Percentiles rank a stretch among this genome's conserved stretches.
Evolutionary conservation across 2,888 invertebrate species (phyloP).

Genomic region (Notocelia uddmanniana): DNA sequence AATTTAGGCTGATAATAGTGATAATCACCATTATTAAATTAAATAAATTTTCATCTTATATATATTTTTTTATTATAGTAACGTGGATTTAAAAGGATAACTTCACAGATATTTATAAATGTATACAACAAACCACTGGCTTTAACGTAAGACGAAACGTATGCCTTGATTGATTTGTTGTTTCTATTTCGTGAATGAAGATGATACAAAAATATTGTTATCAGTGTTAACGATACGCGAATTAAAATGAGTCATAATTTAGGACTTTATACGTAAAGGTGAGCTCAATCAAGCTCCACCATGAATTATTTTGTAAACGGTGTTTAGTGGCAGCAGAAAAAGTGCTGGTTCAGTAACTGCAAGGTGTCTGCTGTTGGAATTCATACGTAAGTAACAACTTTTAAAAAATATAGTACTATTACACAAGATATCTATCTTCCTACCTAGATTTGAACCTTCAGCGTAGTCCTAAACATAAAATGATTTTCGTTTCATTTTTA

Average conservation of each 20-base stretch:
- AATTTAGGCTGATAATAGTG: not conserved
- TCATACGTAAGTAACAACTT: slow-evolving; percentile 28
- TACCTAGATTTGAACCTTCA: not conserved
- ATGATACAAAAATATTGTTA: slow-evolving; percentile 31
- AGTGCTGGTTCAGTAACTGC: slow-evolving; percentile 4
- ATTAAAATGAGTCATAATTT: slow-evolving; percentile 21
- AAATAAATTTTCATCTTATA: not conserved
- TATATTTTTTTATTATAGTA: not conserved
- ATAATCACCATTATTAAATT: no score
- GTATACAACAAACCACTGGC: not conserved
- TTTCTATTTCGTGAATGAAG: slow-evolving; percentile 33
- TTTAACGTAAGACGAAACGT: slow-evolving; percentile 16
- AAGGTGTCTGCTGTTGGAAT: not conserved
- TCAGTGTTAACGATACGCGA: slow-evolving; percentile 8
- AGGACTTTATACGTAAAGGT: slow-evolving; percentile 1
- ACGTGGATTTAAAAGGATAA: not conserved
- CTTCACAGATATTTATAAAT: not conserved
- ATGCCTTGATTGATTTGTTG: slow-evolving; percentile 35
- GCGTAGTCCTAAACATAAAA: not conserved
- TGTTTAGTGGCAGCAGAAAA: slow-evolving; percentile 8
- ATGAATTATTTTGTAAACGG: slow-evolving; percentile 10
- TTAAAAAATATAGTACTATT: not conserved
- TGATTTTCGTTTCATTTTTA: not conserved
- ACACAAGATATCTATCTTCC: not conserved
- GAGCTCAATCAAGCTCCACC: slow-evolving; percentile 14